Conservation (phyloP, 1,140 invertebrate genomes). For the Bombus haemorrhoidalis region DNA sequence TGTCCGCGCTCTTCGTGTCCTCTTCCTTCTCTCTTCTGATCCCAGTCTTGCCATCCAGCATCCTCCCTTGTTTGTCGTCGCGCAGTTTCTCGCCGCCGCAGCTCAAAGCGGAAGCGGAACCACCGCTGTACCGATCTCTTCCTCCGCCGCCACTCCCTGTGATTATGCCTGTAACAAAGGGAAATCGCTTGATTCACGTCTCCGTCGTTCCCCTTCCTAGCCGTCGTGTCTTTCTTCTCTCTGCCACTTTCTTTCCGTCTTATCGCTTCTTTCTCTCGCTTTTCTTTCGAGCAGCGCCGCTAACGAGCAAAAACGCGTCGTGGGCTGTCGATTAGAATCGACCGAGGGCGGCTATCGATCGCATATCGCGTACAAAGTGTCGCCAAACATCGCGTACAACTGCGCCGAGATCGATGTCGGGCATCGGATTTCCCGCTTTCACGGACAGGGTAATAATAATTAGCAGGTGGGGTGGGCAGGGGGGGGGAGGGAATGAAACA, state of each 20-base stretch:
- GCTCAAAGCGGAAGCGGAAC: slow-evolving; percentile 73
- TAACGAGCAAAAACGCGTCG: neutral
- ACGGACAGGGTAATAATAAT: slow-evolving; percentile 33
- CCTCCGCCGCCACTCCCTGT: slow-evolving; percentile 80
- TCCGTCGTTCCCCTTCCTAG: too few species aligned
- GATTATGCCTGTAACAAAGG: slow-evolving; percentile 83
- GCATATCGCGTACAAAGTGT: neutral
- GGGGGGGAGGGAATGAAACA: neutral
- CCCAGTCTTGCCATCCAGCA: slow-evolving; percentile 70
- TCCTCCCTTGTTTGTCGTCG: slow-evolving; percentile 78
- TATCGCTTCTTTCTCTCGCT: too few species aligned
- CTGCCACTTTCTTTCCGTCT: too few species aligned
- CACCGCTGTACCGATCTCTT: slow-evolving; percentile 81
- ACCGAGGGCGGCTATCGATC: neutral
- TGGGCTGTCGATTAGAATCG: neutral
- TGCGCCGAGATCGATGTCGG: neutral
- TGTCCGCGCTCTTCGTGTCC: slow-evolving; percentile 79
- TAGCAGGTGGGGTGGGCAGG: too few species aligned
- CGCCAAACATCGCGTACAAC: neutral
- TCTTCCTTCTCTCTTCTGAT: slow-evolving; percentile 73
- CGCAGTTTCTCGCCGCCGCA: slow-evolving; percentile 78
- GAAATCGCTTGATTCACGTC: neutral
- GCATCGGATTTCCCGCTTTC: slow-evolving; percentile 7
- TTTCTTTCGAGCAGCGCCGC: neutral
- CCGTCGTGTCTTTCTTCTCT: too few species aligned